Base-by-base conservation (phyloP, 2,888 invertebrate species). In the Xylota segnis region DNA sequence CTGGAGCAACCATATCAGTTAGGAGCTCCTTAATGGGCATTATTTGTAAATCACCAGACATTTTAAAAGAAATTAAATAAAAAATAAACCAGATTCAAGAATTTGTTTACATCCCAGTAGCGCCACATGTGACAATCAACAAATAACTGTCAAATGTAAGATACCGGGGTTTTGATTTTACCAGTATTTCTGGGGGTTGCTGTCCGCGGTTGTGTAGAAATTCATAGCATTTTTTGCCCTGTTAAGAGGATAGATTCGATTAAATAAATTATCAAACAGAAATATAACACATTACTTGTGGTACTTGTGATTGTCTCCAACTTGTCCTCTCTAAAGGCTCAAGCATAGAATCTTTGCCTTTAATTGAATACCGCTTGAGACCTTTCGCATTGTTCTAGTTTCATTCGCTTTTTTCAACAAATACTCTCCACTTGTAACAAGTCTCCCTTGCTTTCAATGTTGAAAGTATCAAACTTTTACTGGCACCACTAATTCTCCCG, bases 1-100 rank as follows among this genome's bases (percentile, higher is more conserved):
- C 87, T 0, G 92, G 91, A 2, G 83, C 87, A 0, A 92, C 90
- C 34, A 91, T 83, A 43, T 91, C 89, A 0, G 90, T 90, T 0
- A 92, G 76, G 16, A 89, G 88, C 34, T 92, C 91, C 61, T 89
- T 89, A 0, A 91, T 61, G 0, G 87, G 56, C 9, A 71, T 72
- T 27, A 89, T 84, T 86, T 87, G 77, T 4, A 78, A 79, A 29
- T 88, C 88, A 2, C 2, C 7, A 18, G 78, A 63, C 83, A 83
- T 83, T 45, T 54, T 52, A 10, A 4, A 0, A 3, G 2, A 4
- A 32, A n/a, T 18, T n/a, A 3, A 10, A 68, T 9, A 5, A 16
- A 29, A 37, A 32, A 32, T 5, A 1, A 32, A 0, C 4, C 1
- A 27, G 7, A 54, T 0, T 10, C 5, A 10, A 6, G 9, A 54